Evolutionary conservation across 2,888 invertebrate species (phyloP).

Genomic region (Andrena fulva): DNA sequence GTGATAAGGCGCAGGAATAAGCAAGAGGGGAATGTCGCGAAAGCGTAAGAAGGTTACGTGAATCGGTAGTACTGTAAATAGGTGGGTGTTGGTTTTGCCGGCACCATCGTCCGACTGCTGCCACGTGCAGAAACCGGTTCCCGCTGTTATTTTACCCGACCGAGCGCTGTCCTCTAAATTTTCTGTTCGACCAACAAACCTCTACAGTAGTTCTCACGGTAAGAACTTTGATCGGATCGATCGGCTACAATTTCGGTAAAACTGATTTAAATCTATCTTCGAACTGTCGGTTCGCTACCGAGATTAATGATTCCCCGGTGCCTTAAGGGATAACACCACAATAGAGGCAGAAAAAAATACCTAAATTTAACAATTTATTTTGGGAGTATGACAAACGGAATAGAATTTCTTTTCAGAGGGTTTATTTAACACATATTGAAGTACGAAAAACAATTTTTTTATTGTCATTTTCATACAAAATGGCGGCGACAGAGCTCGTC

Average conservation of each 20-base stretch:
- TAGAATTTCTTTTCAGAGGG: too few species aligned
- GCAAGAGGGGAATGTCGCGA: slow-evolving; percentile 3
- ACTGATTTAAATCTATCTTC: background rate
- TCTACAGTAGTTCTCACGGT: slow-evolving; percentile 15
- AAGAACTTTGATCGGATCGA: background rate
- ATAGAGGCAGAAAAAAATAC: too few species aligned
- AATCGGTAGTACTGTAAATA: slow-evolving; percentile 2
- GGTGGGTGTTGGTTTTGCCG: slow-evolving; percentile 19
- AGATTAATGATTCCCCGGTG: background rate
- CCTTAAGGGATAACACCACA: too few species aligned
- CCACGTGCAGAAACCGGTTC: slow-evolving; percentile 64
- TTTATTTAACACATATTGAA: too few species aligned
- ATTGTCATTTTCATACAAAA: too few species aligned
- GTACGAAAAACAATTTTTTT: too few species aligned
- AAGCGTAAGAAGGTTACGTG: slow-evolving; percentile 44
- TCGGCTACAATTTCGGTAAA: background rate
- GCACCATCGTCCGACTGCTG: slow-evolving; percentile 23
- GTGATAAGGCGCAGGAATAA: background rate
- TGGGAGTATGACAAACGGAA: too few species aligned
- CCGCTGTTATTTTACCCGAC: slow-evolving; percentile 36
- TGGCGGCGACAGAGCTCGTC: too few species aligned
- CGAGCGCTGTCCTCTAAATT: slow-evolving; percentile 36
- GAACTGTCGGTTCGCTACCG: background rate
- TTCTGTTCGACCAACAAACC: slow-evolving; percentile 32
- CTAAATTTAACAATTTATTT: too few species aligned